Percentiles rank a stretch among this genome's conserved stretches.
Evolutionary conservation across 2,113 vertebrate species (phyloP).

Genomic region (Pterocles orientalis): DNA sequence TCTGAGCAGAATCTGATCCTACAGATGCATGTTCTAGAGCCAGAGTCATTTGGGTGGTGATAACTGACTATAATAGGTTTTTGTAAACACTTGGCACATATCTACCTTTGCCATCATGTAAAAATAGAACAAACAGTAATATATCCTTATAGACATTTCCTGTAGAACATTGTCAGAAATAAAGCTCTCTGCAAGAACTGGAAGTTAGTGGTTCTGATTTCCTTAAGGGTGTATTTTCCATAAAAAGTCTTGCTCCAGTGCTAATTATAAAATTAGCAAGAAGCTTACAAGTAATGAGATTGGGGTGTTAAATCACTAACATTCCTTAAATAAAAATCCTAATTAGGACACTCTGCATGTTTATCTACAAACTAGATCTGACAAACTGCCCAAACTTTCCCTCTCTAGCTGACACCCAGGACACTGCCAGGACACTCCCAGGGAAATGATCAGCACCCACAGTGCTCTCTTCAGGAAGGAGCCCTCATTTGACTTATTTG

Average conservation of each 20-base stretch:
- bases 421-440: neutral
- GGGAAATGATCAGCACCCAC: neutral
- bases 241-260: neutral
- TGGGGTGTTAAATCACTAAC: neutral
- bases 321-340: slow-evolving; percentile 41
- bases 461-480: neutral
- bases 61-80: neutral
- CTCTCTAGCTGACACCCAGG: neutral
- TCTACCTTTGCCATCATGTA: neutral
- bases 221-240: neutral
- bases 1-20: neutral
- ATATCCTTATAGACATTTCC: neutral
- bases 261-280: slow-evolving; percentile 40
- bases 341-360: neutral
- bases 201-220: neutral
- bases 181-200: neutral
- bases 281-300: neutral
- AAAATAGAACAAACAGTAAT: neutral
- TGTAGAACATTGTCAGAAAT: neutral
- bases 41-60: neutral
- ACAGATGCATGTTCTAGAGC: neutral
- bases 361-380: neutral
- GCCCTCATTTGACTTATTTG: neutral
- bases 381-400: neutral
- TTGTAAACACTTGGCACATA: neutral